Conservation (phyloP, 2,113 vertebrate genomes). For the Nestor notabilis region DNA sequence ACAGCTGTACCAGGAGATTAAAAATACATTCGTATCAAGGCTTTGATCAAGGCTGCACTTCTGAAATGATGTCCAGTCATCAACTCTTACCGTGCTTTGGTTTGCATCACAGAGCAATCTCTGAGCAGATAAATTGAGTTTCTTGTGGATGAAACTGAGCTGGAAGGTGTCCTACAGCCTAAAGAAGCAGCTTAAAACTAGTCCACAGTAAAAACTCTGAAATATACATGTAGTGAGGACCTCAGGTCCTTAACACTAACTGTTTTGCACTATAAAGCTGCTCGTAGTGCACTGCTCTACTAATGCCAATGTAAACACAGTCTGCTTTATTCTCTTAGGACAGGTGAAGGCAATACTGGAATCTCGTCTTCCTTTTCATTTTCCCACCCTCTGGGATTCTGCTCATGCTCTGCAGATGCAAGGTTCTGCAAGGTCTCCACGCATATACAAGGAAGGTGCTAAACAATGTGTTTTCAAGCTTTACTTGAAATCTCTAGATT, state of each 20-base stretch:
- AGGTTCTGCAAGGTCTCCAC: background rate
- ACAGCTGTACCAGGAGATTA: background rate
- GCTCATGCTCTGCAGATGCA: background rate
- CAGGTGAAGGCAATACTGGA: background rate
- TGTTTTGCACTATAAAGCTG: background rate
- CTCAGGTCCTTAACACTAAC: background rate
- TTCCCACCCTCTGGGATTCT: background rate
- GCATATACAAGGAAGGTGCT: background rate
- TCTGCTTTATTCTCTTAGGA: background rate
- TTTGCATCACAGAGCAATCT: background rate
- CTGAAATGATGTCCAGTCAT: background rate
- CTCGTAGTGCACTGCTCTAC: background rate
- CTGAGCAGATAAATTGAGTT: background rate
- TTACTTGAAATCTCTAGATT: background rate
- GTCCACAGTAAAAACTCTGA: background rate
- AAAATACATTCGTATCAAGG: background rate
- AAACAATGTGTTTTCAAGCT: background rate
- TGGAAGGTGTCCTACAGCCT: background rate
- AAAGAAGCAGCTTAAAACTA: background rate
- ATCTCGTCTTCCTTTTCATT: background rate
- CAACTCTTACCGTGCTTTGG: background rate
- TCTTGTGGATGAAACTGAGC: background rate
- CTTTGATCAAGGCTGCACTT: background rate
- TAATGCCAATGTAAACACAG: background rate
- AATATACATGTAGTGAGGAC: rapidly evolving